Evolutionary conservation across 2,888 invertebrate species (phyloP), one percentile per base, ranked within the genome.

Genomic region (Drosophila paranaensis): DNA sequence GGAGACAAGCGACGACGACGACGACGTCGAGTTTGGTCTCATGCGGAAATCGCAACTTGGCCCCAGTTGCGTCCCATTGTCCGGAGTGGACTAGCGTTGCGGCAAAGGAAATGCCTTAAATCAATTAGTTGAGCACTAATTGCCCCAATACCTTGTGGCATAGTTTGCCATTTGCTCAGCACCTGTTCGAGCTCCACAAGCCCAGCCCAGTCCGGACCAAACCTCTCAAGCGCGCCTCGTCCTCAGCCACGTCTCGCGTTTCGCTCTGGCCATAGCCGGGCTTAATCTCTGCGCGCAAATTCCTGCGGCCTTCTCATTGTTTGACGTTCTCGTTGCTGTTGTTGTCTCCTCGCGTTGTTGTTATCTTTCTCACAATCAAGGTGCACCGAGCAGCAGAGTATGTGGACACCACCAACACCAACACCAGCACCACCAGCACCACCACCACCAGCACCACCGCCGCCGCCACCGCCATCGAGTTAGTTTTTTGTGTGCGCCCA

Each of bases 51-150:
- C 75, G 78, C 60, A 48, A 51, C 48, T 43, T 66, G 58, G 53
- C 55, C 57, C 68, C 42, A 55, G 51, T 37, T 54, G 54, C 50
- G 68, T 53, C 51, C 53, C 55, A 62, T 55, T 75, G 74, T 71
- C 56, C 81, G 71, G n/a, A 1, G 1, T 61, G 71, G 86, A 48
- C 73, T 73, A 73, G 62, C 62, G 45, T 40, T 66, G 81, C 77
- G 81, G 71, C 85, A 92, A 91, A 92, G 92, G 92, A 92, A 92
- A 92, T 92, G 92, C 92, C 91, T 92, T 90, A 91, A 92, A 92
- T 92, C 92, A 92, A 92, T 92, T 92, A 92, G 92, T 86, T 90
- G 90, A 87, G 84, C 92, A 92, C 92, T 92, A 92, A 92, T 92
- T 92, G 92, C 91, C 90, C 88, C 91, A 90, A 92, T 92, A 90